Evolutionary conservation across 92 coral and sea anemone genomes (phyloP), one percentile per base, ranked within the genome.

Genomic region (Parazoanthus atlanticus): DNA sequence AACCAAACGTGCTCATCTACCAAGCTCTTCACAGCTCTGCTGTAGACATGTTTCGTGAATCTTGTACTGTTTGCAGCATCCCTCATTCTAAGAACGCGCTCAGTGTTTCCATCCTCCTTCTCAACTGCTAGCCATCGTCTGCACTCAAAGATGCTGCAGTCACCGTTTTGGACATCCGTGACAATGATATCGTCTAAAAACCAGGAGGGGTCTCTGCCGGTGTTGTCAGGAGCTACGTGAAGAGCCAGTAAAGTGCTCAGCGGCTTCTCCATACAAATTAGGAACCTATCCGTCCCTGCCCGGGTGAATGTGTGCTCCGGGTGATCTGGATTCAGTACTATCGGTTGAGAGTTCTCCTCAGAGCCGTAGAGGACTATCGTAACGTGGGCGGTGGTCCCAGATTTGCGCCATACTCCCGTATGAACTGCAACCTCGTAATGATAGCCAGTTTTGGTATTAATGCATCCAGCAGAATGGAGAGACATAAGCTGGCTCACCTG

Each of bases 61-160:
- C 86, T 64, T 7, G 25, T 6, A 12, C 23, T 0, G 7, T 6
- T 28, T 54, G 12, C 58, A 29, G 43, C 73, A 1, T 43, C 82
- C 29, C 94, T 93, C 34, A 89, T 89, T 34, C 80, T 58, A 3
- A 88, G 64, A 21, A 61, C 77, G 3, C 43, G 69, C 70, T 89
- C 88, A 29, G 76, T 76, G 67, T 77, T 46, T 3, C 91, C 93
- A 36, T 91, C 91, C 0, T n/a, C n/a, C n/a, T n/a, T n/a, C n/a
- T n/a, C n/a, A n/a, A n/a, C n/a, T n/a, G n/a, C n/a, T n/a, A n/a
- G 88, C 93, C 93, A 91, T 32, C 93, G 38, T 52, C 82, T 88
- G 25, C 80, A 32, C 6, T 77, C 52, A 28, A 91, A 91, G 13
- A 67, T 36, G 89, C 93, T 54, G 16, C 64, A 54, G 64, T 54